Conservation (phyloP, 2,113 vertebrate genomes). For the Recurvirostra avosetta region DNA sequence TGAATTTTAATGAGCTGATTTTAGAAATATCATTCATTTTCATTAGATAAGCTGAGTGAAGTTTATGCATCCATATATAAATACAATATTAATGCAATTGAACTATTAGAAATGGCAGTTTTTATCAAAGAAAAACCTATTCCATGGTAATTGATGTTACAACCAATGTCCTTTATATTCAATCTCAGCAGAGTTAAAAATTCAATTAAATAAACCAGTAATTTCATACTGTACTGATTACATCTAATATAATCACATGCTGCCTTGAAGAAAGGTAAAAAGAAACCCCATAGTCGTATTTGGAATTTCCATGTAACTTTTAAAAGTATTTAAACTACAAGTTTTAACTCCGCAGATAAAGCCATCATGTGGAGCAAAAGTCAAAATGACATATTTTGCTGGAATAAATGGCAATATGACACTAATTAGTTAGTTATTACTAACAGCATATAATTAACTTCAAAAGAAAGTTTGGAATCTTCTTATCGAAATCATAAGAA, state of each 20-base stretch:
- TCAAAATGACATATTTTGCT: background rate
- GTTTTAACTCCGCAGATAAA: background rate
- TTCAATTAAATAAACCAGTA: background rate
- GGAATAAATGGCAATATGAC: background rate
- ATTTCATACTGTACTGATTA: background rate
- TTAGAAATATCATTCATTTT: background rate
- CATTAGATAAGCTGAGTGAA: background rate
- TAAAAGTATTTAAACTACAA: background rate
- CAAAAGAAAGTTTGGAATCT: background rate
- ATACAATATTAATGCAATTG: background rate
- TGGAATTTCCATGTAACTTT: background rate
- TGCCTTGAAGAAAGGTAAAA: background rate
- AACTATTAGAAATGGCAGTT: background rate
- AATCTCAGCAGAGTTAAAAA: background rate
- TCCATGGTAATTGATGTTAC: background rate
- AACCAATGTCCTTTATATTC: background rate
- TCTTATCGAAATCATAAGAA: background rate
- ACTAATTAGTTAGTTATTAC: background rate
- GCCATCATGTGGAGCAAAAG: background rate
- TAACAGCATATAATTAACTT: background rate
- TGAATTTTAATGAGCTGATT: background rate
- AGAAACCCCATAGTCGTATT: background rate
- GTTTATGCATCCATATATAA: background rate
- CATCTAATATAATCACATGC: background rate
- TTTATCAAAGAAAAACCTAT: background rate